Evolutionary conservation across 2,888 invertebrate genomes (phyloP).

Genomic region (Pollenia labialis): DNA sequence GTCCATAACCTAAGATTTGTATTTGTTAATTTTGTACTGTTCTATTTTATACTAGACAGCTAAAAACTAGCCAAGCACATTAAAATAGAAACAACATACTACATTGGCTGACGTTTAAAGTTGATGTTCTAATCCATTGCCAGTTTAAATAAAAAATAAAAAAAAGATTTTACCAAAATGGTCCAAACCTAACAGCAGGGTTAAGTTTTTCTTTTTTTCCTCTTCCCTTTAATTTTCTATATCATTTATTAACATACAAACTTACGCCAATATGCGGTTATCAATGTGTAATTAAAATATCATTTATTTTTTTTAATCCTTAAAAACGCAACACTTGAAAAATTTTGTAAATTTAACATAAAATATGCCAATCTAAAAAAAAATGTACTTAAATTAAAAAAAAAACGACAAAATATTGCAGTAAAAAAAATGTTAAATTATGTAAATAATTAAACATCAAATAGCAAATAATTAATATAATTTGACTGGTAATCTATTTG

Average conservation of each 20-base stretch:
- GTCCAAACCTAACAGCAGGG: too few relatives aligned
- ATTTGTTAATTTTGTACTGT: too few relatives aligned
- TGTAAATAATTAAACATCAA: slow-evolving; percentile 49
- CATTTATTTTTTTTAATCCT: slow-evolving; percentile 30
- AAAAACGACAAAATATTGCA: background rate
- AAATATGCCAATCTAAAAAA: slow-evolving; percentile 14
- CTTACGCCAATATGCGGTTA: slow-evolving; percentile 1
- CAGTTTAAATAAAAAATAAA: too few relatives aligned
- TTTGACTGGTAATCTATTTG: slow-evolving; percentile 34
- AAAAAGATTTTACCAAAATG: too few relatives aligned
- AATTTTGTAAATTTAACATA: background rate
- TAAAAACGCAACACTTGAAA: background rate
- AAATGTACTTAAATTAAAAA: background rate
- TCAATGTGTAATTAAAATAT: slow-evolving; percentile 29
- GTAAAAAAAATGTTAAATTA: slow-evolving; percentile 33
- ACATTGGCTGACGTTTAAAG: too few relatives aligned
- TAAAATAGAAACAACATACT: too few relatives aligned
- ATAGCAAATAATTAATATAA: slow-evolving; percentile 35
- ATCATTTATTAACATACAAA: background rate
- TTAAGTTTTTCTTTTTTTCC: too few relatives aligned
- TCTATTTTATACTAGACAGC: too few relatives aligned
- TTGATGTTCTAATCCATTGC: too few relatives aligned
- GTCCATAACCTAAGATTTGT: too few relatives aligned
- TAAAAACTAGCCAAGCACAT: too few relatives aligned
- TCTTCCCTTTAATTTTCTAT: background rate